Evolutionary conservation across 1,140 invertebrate genomes (phyloP).

Genomic region (Brachionus paranguensis): DNA sequence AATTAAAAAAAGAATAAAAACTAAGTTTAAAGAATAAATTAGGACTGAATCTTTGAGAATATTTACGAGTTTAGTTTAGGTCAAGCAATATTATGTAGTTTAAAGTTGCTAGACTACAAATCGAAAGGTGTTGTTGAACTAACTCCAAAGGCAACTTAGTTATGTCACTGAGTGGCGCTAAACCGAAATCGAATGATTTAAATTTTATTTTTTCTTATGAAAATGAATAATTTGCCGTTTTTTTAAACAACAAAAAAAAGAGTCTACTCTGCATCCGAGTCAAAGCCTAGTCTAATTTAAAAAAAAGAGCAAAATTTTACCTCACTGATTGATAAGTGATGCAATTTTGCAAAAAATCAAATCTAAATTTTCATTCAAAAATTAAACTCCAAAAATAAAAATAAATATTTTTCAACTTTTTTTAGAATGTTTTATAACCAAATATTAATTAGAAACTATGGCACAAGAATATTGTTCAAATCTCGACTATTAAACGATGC

Average conservation of each 20-base stretch:
- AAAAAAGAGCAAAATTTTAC: no score
- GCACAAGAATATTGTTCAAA: not conserved
- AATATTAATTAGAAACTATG: constrained; percentile 7
- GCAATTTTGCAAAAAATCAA: not conserved
- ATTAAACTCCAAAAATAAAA: not conserved
- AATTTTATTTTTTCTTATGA: not conserved
- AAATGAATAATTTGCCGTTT: not conserved
- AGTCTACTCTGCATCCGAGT: not conserved
- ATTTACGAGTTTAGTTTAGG: no score
- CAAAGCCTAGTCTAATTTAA: not conserved
- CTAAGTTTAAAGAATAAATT: no score
- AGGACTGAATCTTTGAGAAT: no score
- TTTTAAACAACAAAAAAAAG: not conserved
- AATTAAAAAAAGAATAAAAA: no score
- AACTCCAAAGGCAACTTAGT: not conserved
- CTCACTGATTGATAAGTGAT: not conserved
- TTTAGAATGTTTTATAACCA: constrained; percentile 10
- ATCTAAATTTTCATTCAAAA: not conserved
- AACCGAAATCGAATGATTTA: not conserved
- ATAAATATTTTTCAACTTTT: not conserved
- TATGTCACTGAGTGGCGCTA: not conserved
- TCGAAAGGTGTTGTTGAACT: not conserved
- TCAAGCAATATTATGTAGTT: no score
- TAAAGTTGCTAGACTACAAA: no score
- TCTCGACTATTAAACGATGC: not conserved